These are phyloP conservation scores for Mugil cephalus DNA, from an alignment of 2,113 vertebrate species.

Conservation along the genomic window DNA sequence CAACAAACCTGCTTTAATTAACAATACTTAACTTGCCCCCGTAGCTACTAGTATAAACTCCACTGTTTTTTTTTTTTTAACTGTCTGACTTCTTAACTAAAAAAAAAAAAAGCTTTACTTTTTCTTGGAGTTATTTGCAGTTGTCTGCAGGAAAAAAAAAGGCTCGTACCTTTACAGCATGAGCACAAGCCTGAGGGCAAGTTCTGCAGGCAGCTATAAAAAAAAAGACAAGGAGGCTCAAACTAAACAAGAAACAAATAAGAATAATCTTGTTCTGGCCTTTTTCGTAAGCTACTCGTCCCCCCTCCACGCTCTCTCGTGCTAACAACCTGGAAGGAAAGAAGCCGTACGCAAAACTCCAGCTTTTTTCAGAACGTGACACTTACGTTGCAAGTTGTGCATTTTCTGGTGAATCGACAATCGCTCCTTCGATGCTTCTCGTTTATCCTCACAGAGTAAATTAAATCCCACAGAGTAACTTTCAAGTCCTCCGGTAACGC, in stretches of 20 bases:
- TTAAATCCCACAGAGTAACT: slow-evolving; percentile 61
- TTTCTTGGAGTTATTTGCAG: background rate
- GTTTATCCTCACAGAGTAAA: slow-evolving; percentile 48
- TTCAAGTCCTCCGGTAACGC: slow-evolving; percentile 62
- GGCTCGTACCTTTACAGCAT: background rate
- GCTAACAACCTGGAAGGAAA: background rate
- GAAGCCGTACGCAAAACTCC: too few relatives aligned
- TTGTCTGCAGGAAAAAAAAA: slow-evolving; percentile 9
- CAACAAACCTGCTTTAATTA: background rate
- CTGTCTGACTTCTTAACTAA: too few relatives aligned
- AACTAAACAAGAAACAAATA: slow-evolving; percentile 62
- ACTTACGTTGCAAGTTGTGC: slow-evolving; percentile 97
- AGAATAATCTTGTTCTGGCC: slow-evolving; percentile 58
- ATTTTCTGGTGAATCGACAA: slow-evolving; percentile 75
- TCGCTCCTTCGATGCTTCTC: slow-evolving; percentile 17
- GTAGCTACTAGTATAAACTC: background rate
- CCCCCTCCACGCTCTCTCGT: too few relatives aligned
- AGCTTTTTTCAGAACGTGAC: background rate
- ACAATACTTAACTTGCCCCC: too few relatives aligned
- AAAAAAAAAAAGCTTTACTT: too few relatives aligned
- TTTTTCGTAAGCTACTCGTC: slow-evolving; percentile 36
- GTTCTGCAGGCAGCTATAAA: slow-evolving; percentile 36
- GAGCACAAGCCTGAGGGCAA: slow-evolving; percentile 1
- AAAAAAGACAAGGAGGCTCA: slow-evolving; percentile 31
- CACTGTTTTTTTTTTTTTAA: too few relatives aligned